Conservation (phyloP, 2,888 invertebrate genomes). For the Heliconius aoede region DNA sequence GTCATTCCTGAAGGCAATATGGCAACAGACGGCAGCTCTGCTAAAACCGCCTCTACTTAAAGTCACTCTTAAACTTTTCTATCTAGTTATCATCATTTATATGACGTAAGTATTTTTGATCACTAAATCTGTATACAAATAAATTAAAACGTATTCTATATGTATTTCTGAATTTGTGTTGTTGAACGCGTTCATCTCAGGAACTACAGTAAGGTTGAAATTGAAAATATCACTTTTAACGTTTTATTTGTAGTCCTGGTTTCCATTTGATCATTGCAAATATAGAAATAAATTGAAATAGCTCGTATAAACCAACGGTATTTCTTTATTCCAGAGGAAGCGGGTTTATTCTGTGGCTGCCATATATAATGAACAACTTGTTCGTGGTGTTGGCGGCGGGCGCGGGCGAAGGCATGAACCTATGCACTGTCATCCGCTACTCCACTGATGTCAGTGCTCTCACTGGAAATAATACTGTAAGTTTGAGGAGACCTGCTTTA, state of each 20-base stretch:
- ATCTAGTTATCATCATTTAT: constrained; percentile 84
- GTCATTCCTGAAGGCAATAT: constrained; percentile 67
- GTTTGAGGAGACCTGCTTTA: background rate
- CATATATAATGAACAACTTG: constrained; percentile 79
- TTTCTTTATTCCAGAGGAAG: constrained; percentile 64
- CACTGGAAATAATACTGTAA: constrained; percentile 52
- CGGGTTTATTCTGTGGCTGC: constrained; percentile 78
- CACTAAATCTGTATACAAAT: background rate
- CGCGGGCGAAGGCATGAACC: constrained; percentile 72
- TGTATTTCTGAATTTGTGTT: background rate
- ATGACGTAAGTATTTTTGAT: constrained; percentile 70
- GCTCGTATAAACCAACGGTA: background rate
- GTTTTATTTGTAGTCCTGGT: background rate
- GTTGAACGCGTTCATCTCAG: background rate
- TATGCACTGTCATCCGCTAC: constrained; percentile 70
- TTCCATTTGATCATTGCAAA: background rate
- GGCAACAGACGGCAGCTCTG: constrained; percentile 82
- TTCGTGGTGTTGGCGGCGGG: constrained; percentile 72
- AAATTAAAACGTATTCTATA: too few relatives aligned
- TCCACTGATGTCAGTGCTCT: constrained; percentile 55
- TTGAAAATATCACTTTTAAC: background rate
- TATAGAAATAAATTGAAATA: background rate
- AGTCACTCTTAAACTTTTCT: constrained; percentile 82
- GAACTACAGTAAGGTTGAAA: background rate
- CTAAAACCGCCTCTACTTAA: constrained; percentile 81